Evolutionary conservation across 2,888 invertebrate species (phyloP), one percentile per base, ranked within the genome.

Genomic region (Philonicus albiceps): DNA sequence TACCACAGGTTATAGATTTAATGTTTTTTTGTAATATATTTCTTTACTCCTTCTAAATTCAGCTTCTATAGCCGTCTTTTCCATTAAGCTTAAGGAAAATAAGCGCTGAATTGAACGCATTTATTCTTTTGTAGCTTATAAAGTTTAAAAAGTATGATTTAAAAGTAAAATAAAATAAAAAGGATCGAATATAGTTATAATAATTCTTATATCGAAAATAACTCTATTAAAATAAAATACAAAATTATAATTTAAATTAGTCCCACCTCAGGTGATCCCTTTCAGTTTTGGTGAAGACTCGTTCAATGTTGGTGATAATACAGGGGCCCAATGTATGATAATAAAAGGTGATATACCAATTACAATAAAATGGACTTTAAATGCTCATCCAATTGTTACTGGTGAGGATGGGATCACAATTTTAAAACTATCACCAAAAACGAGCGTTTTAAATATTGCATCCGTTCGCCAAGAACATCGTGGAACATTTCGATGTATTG

Each of bases 261-360:
- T 87, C 22, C 53, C 86, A 72, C 86, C 87, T 49, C 87, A 88
- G 86, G 34, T 83, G 34, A 83, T 34, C 11, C 81, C 95, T 40
- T 95, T 96, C 90, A 93, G 94, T 89, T 96, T 96, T 89, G 96
- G 96, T 88, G 94, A 94, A 83, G 95, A 95, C 87, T 94, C 95
- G 2, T 93, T 95, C n/a, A 95, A 96, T 90, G 94, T 95, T 86
- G 95, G 95, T 86, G 95, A 96, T 90, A 94, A 94, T 91, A 94
- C 95, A 43, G 95, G 95, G 72, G 94, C 95, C 16, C 94, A 94
- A 88, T 97, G 96, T 91, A 94, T 95, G 90, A 95, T 96, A 49
- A 94, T 94, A 88, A 96, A 96, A 91, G 96, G 97, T 83, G 97
- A 97, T 91, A 92, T 95, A 88, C 97, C 97, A 37, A 93, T 97